phyloP scores from a whole-genome alignment of 2,113 vertebrate species.

The Hiodon tergisus region DNA sequence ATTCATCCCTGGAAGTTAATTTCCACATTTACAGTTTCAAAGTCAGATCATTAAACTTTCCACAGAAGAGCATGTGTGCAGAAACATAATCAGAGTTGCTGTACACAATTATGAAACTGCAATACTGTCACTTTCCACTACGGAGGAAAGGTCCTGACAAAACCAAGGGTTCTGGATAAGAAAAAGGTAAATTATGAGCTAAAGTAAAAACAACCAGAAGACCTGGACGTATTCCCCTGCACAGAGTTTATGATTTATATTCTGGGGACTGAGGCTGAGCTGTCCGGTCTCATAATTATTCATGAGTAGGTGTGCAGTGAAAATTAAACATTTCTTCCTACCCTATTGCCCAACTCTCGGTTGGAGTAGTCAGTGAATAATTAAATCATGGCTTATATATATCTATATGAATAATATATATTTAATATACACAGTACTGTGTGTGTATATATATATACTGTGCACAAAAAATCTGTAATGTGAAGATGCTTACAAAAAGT shows the following conservation, averaged over 20 bases:
- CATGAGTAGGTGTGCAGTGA: conserved; percentile 8
- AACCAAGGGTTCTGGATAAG: background rate
- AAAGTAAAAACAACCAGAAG: background rate
- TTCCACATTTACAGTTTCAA: conserved; percentile 10
- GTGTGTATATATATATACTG: too few relatives aligned
- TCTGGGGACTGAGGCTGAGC: background rate
- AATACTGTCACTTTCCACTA: background rate
- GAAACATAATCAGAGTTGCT: background rate
- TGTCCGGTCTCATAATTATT: conserved; percentile 10
- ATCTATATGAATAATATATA: too few relatives aligned
- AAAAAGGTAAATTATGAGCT: background rate
- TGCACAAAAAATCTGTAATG: too few relatives aligned
- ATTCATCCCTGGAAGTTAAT: conserved; percentile 46
- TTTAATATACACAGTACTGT: too few relatives aligned
- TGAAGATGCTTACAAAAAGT: too few relatives aligned
- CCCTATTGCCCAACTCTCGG: too few relatives aligned
- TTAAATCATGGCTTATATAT: too few relatives aligned
- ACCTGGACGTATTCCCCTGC: background rate
- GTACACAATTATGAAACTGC: background rate
- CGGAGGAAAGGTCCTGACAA: background rate
- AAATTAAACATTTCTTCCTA: conserved; percentile 17
- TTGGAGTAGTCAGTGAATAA: too few relatives aligned
- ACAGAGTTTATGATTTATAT: background rate
- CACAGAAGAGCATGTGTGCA: background rate
- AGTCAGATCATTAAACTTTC: conserved; percentile 12